Conservation (phyloP, 2,888 invertebrate genomes). For the Agrochola lota region DNA sequence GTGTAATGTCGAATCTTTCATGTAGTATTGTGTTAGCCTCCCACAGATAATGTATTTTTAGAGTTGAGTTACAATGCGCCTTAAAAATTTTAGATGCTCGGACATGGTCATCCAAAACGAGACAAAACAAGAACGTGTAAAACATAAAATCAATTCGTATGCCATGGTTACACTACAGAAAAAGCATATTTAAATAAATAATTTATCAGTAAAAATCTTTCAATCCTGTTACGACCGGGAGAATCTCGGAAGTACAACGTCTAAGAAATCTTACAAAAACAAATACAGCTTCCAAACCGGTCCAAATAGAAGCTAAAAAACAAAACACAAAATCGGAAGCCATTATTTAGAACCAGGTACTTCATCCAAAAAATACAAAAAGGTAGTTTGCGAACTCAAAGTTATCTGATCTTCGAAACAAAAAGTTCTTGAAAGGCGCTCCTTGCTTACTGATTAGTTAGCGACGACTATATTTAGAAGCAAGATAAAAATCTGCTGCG, state of each 20-base stretch:
- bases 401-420: conserved; percentile 83
- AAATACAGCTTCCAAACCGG: conserved; percentile 31
- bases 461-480: conserved; percentile 81
- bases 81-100: conserved; percentile 3
- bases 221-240: neutral
- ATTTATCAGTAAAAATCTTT: neutral
- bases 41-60: conserved; percentile 40
- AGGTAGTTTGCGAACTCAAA: conserved; percentile 83
- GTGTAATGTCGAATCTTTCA: conserved; percentile 38
- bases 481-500: conserved; percentile 60
- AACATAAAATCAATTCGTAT: neutral
- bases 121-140: neutral
- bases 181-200: neutral
- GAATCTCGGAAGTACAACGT: conserved; percentile 1
- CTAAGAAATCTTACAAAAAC: conserved; percentile 27
- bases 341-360: conserved; percentile 58
- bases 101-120: neutral
- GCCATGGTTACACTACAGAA: neutral
- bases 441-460: conserved; percentile 76
- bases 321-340: conserved; percentile 62
- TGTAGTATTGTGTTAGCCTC: conserved; percentile 48
- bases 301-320: conserved; percentile 49
- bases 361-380: conserved; percentile 75
- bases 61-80: neutral
- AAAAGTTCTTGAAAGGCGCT: conserved; percentile 81